A percentile compares a stretch with the other conserved stretches of the same genome.
Conservation (phyloP, 2,113 vertebrate genomes). For the Sapajus apella region DNA sequence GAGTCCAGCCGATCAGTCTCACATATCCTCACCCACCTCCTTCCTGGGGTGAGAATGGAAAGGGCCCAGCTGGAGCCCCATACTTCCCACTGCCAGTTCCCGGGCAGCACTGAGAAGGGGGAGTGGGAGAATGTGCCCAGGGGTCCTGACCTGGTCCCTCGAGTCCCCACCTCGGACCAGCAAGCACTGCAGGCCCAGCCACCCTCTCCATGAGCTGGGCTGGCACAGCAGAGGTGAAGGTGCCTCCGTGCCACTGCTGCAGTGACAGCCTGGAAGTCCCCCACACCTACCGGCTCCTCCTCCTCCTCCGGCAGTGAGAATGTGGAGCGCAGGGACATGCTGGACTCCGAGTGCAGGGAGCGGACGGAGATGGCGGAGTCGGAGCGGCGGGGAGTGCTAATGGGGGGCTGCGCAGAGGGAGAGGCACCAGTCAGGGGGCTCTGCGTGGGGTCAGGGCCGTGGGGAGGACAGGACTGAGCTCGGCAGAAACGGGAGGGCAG, state of each 20-base stretch:
- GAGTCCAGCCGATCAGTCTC: not conserved
- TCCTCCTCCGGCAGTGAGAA: constrained; percentile 99
- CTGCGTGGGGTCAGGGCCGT: not conserved
- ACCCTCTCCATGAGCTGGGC: not conserved
- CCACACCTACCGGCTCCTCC: constrained; percentile 93
- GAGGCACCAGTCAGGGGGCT: not conserved
- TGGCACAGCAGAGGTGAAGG: not conserved
- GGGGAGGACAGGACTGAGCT: not conserved
- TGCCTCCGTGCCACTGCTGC: not conserved
- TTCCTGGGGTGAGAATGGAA: not conserved
- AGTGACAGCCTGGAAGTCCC: not conserved
- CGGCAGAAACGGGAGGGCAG: not conserved
- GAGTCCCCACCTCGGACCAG: not conserved
- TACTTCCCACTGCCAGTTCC: not conserved
- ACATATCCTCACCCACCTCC: not conserved
- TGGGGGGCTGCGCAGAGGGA: constrained; percentile 88
- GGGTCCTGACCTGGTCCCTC: not conserved
- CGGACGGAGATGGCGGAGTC: constrained; percentile 98
- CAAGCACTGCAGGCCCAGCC: not conserved
- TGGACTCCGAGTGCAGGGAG: constrained; percentile 97
- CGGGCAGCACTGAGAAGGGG: not conserved
- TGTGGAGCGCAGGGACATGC: constrained; percentile 97
- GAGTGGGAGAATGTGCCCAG: not conserved
- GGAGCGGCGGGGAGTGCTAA: constrained; percentile 93
- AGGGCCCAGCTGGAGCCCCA: not conserved